phyloP scores from a whole-genome alignment of 2,113 vertebrate species.

The Tachuris rubrigastra region DNA sequence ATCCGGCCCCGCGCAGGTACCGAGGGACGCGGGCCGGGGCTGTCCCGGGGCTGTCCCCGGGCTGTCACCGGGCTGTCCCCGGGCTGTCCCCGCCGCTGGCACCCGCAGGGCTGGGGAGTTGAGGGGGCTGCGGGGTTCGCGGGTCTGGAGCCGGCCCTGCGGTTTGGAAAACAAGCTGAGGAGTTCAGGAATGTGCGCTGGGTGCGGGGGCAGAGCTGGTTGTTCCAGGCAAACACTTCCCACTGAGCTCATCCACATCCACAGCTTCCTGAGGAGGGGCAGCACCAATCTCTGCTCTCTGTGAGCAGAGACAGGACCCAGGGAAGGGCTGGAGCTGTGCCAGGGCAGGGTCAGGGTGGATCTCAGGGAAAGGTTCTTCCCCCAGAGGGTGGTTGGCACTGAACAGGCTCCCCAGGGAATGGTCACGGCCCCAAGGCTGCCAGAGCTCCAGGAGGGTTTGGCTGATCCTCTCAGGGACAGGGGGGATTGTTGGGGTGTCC shows the following conservation, averaged over 20 bases:
- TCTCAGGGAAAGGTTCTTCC: not conserved
- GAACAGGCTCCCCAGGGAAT: not conserved
- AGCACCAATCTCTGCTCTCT: not conserved
- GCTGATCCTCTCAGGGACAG: fast-evolving
- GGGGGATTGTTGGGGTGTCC: not conserved
- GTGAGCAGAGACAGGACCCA: not conserved
- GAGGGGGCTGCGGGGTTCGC: fast-evolving
- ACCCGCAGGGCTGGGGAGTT: too few species aligned
- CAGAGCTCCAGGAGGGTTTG: not conserved
- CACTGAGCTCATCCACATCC: fast-evolving
- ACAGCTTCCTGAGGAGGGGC: not conserved
- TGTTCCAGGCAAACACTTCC: fast-evolving
- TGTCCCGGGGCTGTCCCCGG: not conserved
- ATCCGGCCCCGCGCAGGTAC: slow-evolving; percentile 82
- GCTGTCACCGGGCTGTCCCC: not conserved
- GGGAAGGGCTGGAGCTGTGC: not conserved
- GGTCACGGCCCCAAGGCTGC: not conserved
- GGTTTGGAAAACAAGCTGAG: fast-evolving
- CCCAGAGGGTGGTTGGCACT: not conserved
- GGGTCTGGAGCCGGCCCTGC: fast-evolving
- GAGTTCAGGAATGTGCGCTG: fast-evolving
- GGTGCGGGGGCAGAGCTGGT: not conserved
- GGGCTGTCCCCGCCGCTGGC: fast-evolving
- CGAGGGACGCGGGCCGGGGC: not conserved
- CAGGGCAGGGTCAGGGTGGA: fast-evolving